Base-by-base conservation (phyloP, 2,113 vertebrate genomes). In the Tiliqua scincoides region DNA sequence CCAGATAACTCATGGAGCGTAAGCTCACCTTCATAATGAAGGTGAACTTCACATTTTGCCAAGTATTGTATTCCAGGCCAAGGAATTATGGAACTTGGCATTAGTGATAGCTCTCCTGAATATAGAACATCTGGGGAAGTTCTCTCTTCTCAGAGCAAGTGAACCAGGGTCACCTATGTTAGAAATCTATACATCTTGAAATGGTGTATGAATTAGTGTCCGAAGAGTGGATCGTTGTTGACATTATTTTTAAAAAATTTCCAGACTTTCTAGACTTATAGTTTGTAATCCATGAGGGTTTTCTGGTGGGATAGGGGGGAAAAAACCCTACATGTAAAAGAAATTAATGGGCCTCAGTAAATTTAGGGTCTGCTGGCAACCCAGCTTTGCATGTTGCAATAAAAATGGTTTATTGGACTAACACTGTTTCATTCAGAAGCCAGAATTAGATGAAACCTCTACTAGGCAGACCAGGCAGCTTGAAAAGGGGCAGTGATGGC, bases 361-460 rank as follows among this genome's bases (percentile, higher is more conserved):
- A 94, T 81, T 85, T 87, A 91, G 89, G 90, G 87, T 89, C 90
- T 90, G 89, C 77, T 95, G 93, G 93, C 84, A 93, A 90, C 85
- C 90, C 89, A 83, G 89, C 88, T 94, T 92, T 93, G 71, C 91
- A 40, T 91, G 88, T 87, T 93, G 93, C 70, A 96, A 94, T 97
- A 97, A 97, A 96, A 96, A 94, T 94, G 89, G 85, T 96, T 97
- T 96, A 96, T 96, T 96, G 90, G 89, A 83, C 90, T 91, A 88
- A 93, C 0, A 0, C 77, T 93, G 92, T 91, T 85, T 91, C 91
- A 93, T 0, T 1, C 82, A 85, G 93, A 87, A 96, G 92, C 89
- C 93, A 91, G 92, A 27, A 87, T 85, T 70, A 88, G 59, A 72
- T 83, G 92, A 32, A 79, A 85, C 54, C 81, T 85, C 74, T 82